phyloP scores from a whole-genome alignment of 2,888 invertebrate species.

The Nephrotoma guestfalica region DNA sequence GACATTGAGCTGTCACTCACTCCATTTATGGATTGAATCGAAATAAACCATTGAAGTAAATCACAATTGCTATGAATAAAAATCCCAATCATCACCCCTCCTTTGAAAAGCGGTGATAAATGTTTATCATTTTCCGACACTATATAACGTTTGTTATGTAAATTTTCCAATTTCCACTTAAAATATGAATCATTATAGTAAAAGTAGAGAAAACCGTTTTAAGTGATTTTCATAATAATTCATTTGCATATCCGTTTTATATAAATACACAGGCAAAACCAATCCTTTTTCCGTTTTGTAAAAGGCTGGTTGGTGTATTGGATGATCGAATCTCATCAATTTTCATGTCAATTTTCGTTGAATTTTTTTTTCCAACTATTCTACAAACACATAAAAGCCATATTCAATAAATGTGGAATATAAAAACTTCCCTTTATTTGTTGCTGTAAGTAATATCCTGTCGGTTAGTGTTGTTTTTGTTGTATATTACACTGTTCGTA shows the following conservation, averaged over 20 bases:
- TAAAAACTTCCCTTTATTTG: not conserved
- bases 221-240: not conserved
- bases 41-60: too few species aligned
- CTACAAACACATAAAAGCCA: not conserved
- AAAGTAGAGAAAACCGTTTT: not conserved
- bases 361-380: not conserved
- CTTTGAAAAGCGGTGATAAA: not conserved
- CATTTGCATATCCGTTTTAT: not conserved
- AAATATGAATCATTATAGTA: not conserved
- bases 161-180: not conserved
- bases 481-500: not conserved
- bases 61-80: not conserved
- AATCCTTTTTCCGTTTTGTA: not conserved
- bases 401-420: not conserved
- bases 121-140: not conserved
- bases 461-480: not conserved
- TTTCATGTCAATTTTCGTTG: not conserved
- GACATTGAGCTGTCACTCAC: too few species aligned
- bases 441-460: not conserved
- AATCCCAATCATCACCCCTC: not conserved
- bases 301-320: not conserved
- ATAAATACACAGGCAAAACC: not conserved
- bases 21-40: too few species aligned
- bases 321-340: not conserved
- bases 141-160: not conserved